phyloP scores from a whole-genome alignment of 2,113 vertebrate genomes.

The Salminus brasiliensis region DNA sequence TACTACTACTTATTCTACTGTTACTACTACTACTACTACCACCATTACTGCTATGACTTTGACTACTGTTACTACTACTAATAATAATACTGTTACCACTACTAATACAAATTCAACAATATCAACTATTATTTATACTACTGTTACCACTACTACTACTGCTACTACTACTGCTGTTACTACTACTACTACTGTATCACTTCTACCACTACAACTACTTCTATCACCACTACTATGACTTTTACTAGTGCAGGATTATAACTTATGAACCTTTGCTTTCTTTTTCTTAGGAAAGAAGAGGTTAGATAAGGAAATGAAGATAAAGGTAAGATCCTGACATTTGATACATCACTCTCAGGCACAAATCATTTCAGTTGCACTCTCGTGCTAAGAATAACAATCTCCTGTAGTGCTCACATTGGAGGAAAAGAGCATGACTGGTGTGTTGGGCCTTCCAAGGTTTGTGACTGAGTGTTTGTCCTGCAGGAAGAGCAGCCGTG shows the following conservation, averaged over 20 bases:
- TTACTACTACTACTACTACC: too few relatives aligned
- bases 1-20: too few relatives aligned
- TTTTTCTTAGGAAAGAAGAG: constrained; percentile 73
- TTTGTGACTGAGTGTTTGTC: neutral
- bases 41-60: too few relatives aligned
- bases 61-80: too few relatives aligned
- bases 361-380: neutral
- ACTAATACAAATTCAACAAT: too few relatives aligned
- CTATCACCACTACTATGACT: too few relatives aligned
- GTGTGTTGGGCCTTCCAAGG: neutral
- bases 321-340: constrained; percentile 48
- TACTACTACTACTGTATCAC: too few relatives aligned
- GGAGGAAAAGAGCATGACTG: neutral
- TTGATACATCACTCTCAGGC: neutral
- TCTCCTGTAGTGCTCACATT: neutral
- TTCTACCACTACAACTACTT: too few relatives aligned
- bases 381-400: neutral
- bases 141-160: too few relatives aligned
- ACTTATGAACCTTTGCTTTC: neutral
- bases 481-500: constrained; percentile 34
- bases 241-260: neutral
- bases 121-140: too few relatives aligned
- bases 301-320: constrained; percentile 69
- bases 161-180: too few relatives aligned
- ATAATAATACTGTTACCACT: too few relatives aligned